phyloP scores from a whole-genome alignment of 2,113 vertebrate species.

The Spheniscus mendiculus region DNA sequence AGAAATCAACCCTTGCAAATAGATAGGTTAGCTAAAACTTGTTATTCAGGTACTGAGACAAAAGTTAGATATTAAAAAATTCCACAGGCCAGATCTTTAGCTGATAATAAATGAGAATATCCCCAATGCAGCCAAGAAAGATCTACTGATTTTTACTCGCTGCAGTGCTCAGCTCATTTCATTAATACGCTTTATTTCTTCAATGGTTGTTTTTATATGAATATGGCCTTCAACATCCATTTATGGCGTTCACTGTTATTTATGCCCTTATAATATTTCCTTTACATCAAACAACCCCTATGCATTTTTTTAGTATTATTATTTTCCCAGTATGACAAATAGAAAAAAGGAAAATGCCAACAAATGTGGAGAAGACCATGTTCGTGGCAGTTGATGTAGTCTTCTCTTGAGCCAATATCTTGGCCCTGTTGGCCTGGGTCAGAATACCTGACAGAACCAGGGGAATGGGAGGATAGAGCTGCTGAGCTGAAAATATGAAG shows the following conservation, averaged over 20 bases:
- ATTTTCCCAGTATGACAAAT: background rate
- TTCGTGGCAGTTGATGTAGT: background rate
- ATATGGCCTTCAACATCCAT: background rate
- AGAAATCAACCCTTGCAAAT: background rate
- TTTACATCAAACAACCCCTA: background rate
- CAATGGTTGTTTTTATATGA: background rate
- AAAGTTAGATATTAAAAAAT: background rate
- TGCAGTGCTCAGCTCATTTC: background rate
- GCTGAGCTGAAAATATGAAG: background rate
- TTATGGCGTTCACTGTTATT: background rate
- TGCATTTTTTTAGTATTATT: background rate
- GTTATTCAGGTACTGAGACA: background rate
- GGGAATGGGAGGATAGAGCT: background rate
- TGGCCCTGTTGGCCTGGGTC: background rate
- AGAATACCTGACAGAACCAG: background rate
- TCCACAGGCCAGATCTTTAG: background rate
- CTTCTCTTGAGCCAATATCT: background rate
- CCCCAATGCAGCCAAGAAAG: background rate
- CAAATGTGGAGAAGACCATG: background rate
- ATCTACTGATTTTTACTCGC: background rate
- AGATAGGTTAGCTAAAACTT: background rate
- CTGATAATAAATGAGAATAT: background rate
- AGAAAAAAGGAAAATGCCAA: background rate
- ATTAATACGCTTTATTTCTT: background rate
- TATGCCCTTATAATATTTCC: background rate